phyloP scores from a whole-genome alignment of 2,113 vertebrate species.

The Tenrec ecaudatus region DNA sequence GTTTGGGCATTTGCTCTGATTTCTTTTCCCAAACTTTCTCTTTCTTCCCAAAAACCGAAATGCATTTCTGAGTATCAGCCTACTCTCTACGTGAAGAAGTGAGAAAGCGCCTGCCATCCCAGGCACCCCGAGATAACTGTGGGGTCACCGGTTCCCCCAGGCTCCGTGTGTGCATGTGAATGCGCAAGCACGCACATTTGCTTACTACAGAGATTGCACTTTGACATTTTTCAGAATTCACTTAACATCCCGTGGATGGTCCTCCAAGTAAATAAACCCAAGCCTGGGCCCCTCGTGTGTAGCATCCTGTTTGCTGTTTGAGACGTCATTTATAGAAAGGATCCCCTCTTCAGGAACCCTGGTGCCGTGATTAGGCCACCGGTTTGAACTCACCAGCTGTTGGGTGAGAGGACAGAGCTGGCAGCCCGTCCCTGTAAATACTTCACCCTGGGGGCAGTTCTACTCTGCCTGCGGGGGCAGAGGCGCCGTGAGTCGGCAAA shows the following conservation, averaged over 20 bases:
- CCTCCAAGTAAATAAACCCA: background rate
- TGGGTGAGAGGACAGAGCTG: background rate
- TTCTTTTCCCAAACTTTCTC: background rate
- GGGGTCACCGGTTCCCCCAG: background rate
- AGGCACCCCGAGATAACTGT: background rate
- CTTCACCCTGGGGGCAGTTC: background rate
- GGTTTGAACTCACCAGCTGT: background rate
- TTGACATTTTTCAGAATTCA: background rate
- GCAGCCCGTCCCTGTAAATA: background rate
- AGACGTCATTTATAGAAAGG: background rate
- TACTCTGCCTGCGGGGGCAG: too few species aligned
- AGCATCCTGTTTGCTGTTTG: background rate
- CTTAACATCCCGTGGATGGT: background rate
- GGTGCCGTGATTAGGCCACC: background rate
- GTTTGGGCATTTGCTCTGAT: background rate
- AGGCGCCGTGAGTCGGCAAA: too few species aligned
- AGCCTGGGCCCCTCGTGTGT: background rate
- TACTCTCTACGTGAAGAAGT: constrained; percentile 11
- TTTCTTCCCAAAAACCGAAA: background rate
- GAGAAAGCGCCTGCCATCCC: background rate
- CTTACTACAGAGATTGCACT: background rate
- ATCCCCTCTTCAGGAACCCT: background rate
- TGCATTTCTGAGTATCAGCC: constrained; percentile 21
- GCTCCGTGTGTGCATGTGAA: background rate
- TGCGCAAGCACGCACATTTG: too few species aligned